Conservation (phyloP, 2,113 vertebrate genomes). For the Pristiophorus japonicus region DNA sequence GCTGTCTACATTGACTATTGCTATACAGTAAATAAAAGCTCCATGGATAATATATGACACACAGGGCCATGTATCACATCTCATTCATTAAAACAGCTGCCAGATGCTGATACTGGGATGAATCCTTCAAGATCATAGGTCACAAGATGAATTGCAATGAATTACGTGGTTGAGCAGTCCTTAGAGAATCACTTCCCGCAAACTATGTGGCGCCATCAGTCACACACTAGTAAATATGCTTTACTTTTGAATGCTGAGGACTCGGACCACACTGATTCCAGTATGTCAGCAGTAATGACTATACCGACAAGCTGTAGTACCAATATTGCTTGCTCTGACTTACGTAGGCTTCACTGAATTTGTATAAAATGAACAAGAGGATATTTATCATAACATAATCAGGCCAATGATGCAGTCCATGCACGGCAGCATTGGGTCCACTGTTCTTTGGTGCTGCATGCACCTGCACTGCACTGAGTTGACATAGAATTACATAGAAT, state of each 20-base stretch:
- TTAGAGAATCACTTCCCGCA: slow-evolving; percentile 1
- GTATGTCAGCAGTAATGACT: background rate
- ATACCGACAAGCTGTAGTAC: background rate
- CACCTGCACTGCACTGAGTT: background rate
- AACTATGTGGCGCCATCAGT: background rate
- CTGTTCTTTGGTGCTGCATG: background rate
- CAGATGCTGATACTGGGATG: slow-evolving; percentile 3
- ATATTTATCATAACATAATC: background rate
- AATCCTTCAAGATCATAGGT: slow-evolving; percentile 8
- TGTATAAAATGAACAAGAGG: background rate
- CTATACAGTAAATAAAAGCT: background rate
- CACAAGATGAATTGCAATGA: slow-evolving; percentile 6
- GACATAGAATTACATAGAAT: no score
- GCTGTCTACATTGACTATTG: background rate
- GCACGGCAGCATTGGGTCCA: background rate
- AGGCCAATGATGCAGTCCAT: background rate
- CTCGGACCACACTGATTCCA: background rate
- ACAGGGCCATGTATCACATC: background rate
- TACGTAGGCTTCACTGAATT: background rate
- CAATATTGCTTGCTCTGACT: background rate
- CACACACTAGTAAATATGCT: background rate
- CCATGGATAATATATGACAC: background rate
- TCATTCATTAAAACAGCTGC: slow-evolving; percentile 24
- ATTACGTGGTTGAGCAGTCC: background rate
- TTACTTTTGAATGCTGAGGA: slow-evolving; percentile 5